Evolutionary conservation across 2,797 vertebrate species (phyloP).

Genomic region (Strix occidentalis): DNA sequence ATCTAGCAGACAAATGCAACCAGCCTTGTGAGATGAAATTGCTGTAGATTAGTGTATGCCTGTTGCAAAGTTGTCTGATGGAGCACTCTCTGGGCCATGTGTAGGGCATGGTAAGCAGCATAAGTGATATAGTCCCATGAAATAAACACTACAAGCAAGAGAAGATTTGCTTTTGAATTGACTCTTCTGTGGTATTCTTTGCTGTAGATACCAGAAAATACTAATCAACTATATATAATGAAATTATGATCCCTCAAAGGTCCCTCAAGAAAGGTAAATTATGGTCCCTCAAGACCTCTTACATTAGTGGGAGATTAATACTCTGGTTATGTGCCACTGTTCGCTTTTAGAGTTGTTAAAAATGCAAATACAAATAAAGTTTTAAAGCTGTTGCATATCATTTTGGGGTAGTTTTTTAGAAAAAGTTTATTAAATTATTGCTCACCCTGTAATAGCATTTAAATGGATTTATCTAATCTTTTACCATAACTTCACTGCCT

Average conservation of each 20-base stretch:
- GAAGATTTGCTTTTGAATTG: neutral
- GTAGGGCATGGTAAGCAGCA: neutral
- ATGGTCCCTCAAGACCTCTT: neutral
- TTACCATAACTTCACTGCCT: neutral
- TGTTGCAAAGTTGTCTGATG: neutral
- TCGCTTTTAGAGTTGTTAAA: slow-evolving; percentile 52
- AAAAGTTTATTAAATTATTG: neutral
- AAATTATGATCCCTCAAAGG: neutral
- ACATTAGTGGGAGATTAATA: slow-evolving; percentile 59
- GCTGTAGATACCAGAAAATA: slow-evolving; percentile 8
- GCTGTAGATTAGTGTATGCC: neutral
- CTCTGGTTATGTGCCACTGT: slow-evolving; percentile 76
- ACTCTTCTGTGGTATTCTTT: neutral
- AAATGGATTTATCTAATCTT: neutral
- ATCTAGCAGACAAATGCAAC: neutral
- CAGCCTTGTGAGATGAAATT: neutral
- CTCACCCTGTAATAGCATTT: neutral
- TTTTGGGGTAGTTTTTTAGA: neutral
- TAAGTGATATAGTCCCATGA: neutral
- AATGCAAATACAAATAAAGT: neutral
- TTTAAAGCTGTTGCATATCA: neutral
- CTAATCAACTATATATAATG: neutral
- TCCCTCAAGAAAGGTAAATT: neutral
- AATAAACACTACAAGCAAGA: neutral
- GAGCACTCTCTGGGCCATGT: neutral